Evolutionary conservation across 2,888 invertebrate species (phyloP).

Genomic region (Scaptomyza polygonia): DNA sequence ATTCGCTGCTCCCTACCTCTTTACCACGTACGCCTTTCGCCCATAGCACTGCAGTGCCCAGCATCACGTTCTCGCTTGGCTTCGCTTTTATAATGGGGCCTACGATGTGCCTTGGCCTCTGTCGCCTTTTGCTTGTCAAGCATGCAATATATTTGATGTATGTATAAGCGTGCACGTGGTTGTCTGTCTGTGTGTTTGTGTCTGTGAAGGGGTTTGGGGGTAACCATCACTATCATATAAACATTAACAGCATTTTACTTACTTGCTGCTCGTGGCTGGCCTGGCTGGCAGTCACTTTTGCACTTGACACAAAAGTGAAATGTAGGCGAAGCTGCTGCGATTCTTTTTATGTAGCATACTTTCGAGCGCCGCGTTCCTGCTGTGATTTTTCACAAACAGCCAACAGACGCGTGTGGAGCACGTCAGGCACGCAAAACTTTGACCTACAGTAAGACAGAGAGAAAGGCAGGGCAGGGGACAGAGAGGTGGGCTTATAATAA

Average conservation of each 20-base stretch:
- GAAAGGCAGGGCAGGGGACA: neutral
- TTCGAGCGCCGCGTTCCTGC: conserved; percentile 37
- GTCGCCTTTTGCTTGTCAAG: conserved; percentile 45
- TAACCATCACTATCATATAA: conserved; percentile 69
- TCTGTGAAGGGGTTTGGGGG: conserved; percentile 16
- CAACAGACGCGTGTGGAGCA: conserved; percentile 36
- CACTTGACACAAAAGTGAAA: conserved; percentile 66
- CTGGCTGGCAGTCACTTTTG: conserved; percentile 57
- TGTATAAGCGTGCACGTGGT: conserved; percentile 14
- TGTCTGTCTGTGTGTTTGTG: conserved; percentile 3
- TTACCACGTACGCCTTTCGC: conserved; percentile 13
- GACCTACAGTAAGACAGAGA: conserved; percentile 22
- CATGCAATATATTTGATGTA: conserved; percentile 72
- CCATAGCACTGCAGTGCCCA: neutral
- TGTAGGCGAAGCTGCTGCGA: conserved; percentile 45
- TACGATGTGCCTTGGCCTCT: conserved; percentile 31
- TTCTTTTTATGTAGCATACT: conserved; percentile 50
- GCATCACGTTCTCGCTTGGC: conserved; percentile 56
- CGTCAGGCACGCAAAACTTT: conserved; percentile 48
- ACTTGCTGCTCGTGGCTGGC: conserved; percentile 48
- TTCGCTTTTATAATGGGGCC: conserved; percentile 42
- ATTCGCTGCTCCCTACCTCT: neutral
- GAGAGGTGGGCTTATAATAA: conserved; percentile 37
- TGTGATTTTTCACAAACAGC: conserved; percentile 55
- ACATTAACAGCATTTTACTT: conserved; percentile 77